Evolutionary conservation across 2,888 invertebrate species (phyloP).

Genomic region (Candidula unifasciata): DNA sequence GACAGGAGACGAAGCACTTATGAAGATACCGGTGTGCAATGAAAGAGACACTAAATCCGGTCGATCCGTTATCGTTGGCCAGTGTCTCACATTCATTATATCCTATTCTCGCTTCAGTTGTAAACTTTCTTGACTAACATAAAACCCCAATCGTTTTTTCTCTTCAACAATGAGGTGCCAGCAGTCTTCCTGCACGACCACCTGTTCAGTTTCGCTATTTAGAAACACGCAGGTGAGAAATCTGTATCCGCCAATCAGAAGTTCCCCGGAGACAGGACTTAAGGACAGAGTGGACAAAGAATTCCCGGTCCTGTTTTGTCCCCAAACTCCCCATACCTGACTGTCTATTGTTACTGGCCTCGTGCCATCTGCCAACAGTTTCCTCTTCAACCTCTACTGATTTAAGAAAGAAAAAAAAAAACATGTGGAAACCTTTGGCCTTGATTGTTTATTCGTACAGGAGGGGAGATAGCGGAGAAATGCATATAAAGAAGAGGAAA

Average conservation of each 20-base stretch:
- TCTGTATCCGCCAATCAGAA: not conserved
- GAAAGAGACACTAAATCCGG: too few relatives aligned
- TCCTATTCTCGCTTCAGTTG: not conserved
- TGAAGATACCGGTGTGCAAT: too few relatives aligned
- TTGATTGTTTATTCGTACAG: not conserved
- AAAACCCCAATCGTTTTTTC: not conserved
- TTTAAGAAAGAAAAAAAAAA: too few relatives aligned
- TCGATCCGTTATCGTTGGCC: not conserved
- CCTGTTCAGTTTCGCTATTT: conserved; percentile 7
- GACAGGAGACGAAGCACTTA: too few relatives aligned
- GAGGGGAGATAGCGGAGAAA: not conserved
- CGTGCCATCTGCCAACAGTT: conserved; percentile 28
- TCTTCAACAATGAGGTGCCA: not conserved
- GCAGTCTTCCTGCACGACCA: not conserved
- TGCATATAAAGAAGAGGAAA: not conserved
- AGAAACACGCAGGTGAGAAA: conserved; percentile 13
- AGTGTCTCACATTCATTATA: conserved; percentile 4
- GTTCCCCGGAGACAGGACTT: not conserved
- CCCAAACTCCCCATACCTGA: too few relatives aligned
- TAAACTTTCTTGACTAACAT: not conserved
- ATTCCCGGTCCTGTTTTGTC: not conserved
- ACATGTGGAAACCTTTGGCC: not conserved
- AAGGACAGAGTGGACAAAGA: not conserved
- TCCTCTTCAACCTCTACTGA: not conserved
- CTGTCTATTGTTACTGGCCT: not conserved